Percentiles rank a stretch among this genome's conserved stretches.
Evolutionary conservation across 2,797 vertebrate species (phyloP).

Genomic region (Acanthopagrus latus): DNA sequence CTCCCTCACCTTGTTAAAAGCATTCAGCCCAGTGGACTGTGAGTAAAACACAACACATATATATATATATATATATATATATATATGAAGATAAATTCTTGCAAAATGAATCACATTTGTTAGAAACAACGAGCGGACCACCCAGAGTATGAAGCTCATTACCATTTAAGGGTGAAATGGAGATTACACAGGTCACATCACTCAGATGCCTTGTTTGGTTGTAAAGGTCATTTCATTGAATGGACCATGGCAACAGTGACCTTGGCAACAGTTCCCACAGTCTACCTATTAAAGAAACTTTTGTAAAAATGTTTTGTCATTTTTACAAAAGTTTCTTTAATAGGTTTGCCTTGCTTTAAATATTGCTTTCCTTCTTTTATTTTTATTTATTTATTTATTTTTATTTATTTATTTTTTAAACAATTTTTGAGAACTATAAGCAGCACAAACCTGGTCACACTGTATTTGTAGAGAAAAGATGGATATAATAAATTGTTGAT

Average conservation of each 20-base stretch:
- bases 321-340: not conserved
- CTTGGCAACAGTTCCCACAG: conserved; percentile 20
- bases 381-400: too few relatives aligned
- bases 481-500: not conserved
- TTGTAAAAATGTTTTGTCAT: too few relatives aligned
- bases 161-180: conserved; percentile 31
- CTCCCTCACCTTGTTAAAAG: not conserved
- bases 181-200: conserved; percentile 45
- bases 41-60: not conserved
- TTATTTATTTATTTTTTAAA: too few relatives aligned
- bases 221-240: conserved; percentile 55
- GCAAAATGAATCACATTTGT: not conserved
- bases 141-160: conserved; percentile 43
- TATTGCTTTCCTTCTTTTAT: too few relatives aligned
- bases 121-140: conserved; percentile 29
- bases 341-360: not conserved
- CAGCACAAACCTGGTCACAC: not conserved
- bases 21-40: not conserved
- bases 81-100: not conserved
- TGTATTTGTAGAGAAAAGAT: not conserved
- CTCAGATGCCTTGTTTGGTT: conserved; percentile 30
- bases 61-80: too few relatives aligned
- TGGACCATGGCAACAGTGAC: conserved; percentile 30
- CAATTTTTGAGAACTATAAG: not conserved
- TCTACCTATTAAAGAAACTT: too few relatives aligned